Evolutionary conservation across 2,797 vertebrate genomes (phyloP), one percentile per base, ranked within the genome.

Genomic region (Sus cebifrons): DNA sequence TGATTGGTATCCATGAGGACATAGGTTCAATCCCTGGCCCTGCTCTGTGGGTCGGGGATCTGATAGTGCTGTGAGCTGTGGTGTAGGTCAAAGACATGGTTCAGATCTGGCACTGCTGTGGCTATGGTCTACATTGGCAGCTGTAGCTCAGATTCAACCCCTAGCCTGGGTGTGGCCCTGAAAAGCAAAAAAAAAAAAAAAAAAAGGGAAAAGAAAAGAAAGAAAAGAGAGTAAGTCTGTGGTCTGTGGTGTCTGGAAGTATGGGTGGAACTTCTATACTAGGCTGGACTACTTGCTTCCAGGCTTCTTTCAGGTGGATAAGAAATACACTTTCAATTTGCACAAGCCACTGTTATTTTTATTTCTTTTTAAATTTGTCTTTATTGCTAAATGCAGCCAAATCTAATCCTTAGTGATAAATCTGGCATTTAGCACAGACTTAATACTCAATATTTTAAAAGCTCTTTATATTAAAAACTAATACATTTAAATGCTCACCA

Each of bases 401-500:
- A 70, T 49, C 7, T n/a, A 32, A 13, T 36, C 1, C 20, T 84
- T 85, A n/a, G 0, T 85, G 32, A 75, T 81, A 71, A 70, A 75
- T 62, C 36, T 60, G 11, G 9, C 52, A 65, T 40, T 32, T 67
- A 62, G 25, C 21, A 71, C 3, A 70, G 21, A 94, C 5, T 75
- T 65, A 13, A 81, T 29, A 58, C 0, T 8, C 92, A 73, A 65
- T 84, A 71, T 74, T 27, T 58, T 54, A 75, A 67, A 93, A 44
- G 2, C 73, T 58, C 7, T 92, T 94, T 85, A 78, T 73, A 84
- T 86, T 93, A 91, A 92, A 96, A 89, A 78, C 0, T 44, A 94
- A 88, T 56, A 91, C 2, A 91, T 36, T 89, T 68, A 86, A 92
- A 62, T 67, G 60, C 82, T 97, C 86, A 89, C 11, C 64, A 78